Base-by-base conservation (phyloP, 2,797 vertebrate genomes). In the Microcaecilia unicolor region DNA sequence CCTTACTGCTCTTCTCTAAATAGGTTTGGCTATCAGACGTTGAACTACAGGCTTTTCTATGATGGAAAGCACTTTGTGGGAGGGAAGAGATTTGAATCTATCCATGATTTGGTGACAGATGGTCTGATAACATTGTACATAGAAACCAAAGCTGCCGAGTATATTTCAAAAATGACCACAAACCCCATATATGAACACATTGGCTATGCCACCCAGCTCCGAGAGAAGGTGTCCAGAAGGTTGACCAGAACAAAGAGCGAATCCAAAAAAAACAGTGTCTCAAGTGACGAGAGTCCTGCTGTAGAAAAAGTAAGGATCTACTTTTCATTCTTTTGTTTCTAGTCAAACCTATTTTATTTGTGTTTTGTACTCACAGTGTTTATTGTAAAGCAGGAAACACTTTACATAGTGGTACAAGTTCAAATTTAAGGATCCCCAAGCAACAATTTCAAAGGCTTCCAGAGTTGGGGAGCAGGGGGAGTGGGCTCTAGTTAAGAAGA, bases 21-120 rank as follows among this genome's bases (percentile, higher is more conserved):
- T 64, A 98, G 96, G 62, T 98, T 98, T 54, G 93, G 93, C 25
- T 84, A 85, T 60, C 95, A 98, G 76, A 97, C 93, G 21, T 74
- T 97, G 58, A 99, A 99, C 85, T 99, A 97, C 75, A 78, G 96
- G 44, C 70, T 99, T 45, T 99, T 98, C 74, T 92, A 99, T 1
- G 96, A 99, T 31, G 95, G 95, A 31, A 98, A 98, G 60, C 96
- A 99, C 66, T 99, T 98, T 11, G 96, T 99, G 22, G 93, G 92
- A 3, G 96, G 99, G 76, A 99, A 99, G 80, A 84, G 92, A 55
- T 99, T 98, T 1, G 95, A 99, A 66, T 98, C 95, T 0, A 93
- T 99, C 37, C 92, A 98, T 1, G 96, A 99, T 69, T 80, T 99
- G 29, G 96, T 98, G 70, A 98, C 94, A 5, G 96, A 98, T 16